A percentile compares a stretch with the other conserved stretches of the same genome.
Conservation (phyloP, 2,113 vertebrate genomes). For the Ictalurus punctatus region DNA sequence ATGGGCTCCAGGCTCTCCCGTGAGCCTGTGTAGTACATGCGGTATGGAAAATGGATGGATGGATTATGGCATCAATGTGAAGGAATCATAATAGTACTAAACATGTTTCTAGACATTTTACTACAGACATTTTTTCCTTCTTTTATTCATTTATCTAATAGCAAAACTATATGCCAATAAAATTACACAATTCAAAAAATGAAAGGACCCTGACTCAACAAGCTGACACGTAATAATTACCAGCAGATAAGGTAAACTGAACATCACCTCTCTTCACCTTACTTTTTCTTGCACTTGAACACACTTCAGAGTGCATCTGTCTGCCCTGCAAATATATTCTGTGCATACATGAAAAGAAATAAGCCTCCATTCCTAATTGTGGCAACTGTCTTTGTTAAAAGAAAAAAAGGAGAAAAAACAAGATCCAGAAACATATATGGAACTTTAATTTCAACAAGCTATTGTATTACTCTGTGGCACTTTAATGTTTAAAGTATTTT, state of each 20-base stretch:
- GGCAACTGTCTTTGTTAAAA: not conserved
- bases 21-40: too few species aligned
- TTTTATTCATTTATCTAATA: not conserved
- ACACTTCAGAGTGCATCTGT: not conserved
- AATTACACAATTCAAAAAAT: not conserved
- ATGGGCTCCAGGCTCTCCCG: too few species aligned
- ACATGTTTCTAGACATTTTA: not conserved
- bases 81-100: not conserved
- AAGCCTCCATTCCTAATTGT: not conserved
- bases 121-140: not conserved
- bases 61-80: not conserved
- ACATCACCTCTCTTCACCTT: not conserved
- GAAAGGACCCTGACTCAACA: not conserved
- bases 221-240: not conserved
- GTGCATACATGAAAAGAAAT: not conserved
- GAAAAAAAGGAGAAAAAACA: not conserved
- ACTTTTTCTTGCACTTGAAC: not conserved
- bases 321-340: not conserved
- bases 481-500: slow-evolving; percentile 30
- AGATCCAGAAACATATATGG: not conserved
- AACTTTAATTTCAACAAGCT: not conserved
- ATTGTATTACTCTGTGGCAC: not conserved
- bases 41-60: too few species aligned
- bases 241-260: not conserved
- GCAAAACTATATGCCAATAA: not conserved